Base-by-base conservation (phyloP, 2,797 vertebrate species). In the Craterocephalus amniculus region DNA sequence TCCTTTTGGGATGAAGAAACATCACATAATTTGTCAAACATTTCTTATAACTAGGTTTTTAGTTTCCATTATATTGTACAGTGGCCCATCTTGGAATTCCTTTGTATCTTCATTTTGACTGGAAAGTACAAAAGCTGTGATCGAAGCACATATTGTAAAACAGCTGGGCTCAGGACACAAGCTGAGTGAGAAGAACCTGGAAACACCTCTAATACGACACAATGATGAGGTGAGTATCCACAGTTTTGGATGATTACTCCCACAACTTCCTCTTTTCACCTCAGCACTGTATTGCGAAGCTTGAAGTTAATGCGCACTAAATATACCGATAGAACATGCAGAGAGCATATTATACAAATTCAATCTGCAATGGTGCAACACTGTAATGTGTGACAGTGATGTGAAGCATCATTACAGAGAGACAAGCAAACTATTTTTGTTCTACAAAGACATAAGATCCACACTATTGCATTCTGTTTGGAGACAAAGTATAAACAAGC, bases 351-450 rank as follows among this genome's bases (percentile, higher is more conserved):
- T 26, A 54, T 55, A 83, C 69, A 73, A 52, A 72, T 58, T 63
- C 45, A 35, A n/a, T 65, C n/a, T 66, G 18, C 40, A 66, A 0
- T 36, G 52, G 52, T 57, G 73, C 63, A 64, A 22, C 34, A 22
- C 38, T 58, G 69, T 75, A 52, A 62, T 60, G 68, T 66, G 57
- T 83, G 83, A 88, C 85, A 89, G 67, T 79, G 75, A 85, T 78
- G 78, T 45, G 78, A 67, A 66, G 85, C 85, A 78, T 87, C 87
- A 83, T 90, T 90, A 90, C 77, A 81, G 58, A 75, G 70, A 81
- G 80, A 88, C 86, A 89, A 90, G 87, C 72, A 86, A 90, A 92
- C 90, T 92, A 91, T 90, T 92, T 90, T 82, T 83, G 83, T 78
- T 85, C 85, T 58, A 76, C 79, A 71, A 81, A 87, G 89, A 81